These are phyloP conservation scores for Cercopithecus hamlyni DNA, from an alignment of 2,797 vertebrate species.

Conservation along the genomic window DNA sequence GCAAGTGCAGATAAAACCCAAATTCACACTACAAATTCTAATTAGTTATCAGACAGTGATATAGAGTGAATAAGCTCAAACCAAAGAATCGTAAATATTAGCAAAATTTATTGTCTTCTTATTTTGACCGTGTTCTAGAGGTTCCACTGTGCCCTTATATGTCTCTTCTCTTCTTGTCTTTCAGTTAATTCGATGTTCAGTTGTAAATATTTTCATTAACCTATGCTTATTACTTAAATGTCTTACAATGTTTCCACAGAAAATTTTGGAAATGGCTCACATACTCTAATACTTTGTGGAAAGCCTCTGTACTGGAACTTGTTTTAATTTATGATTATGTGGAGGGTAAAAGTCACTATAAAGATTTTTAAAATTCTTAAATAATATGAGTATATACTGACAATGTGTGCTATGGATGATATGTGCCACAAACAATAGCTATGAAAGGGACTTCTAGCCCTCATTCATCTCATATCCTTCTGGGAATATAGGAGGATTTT, in stretches of 20 bases:
- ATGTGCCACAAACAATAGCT: not conserved
- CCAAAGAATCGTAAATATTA: slow-evolving; percentile 16
- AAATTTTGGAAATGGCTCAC: not conserved
- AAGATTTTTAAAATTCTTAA: not conserved
- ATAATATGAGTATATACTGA: not conserved
- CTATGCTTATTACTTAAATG: not conserved
- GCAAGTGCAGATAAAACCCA: not conserved
- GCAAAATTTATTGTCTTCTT: slow-evolving; percentile 33
- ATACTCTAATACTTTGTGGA: not conserved
- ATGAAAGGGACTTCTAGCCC: not conserved
- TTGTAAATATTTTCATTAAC: not conserved
- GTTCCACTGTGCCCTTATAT: not conserved
- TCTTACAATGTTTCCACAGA: not conserved
- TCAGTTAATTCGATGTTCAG: not conserved
- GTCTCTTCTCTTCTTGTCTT: not conserved
- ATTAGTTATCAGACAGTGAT: not conserved
- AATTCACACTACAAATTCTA: not conserved
- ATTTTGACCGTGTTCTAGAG: not conserved
- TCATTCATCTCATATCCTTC: not conserved
- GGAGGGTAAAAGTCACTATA: not conserved
- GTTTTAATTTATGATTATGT: not conserved
- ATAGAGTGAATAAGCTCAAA: not conserved
- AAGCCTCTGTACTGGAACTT: not conserved
- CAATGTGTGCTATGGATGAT: not conserved
- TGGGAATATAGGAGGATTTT: not conserved